These are phyloP conservation scores for Choloepus hoffmanni DNA, from an alignment of 2,113 vertebrate genomes.

Conservation along the genomic window DNA sequence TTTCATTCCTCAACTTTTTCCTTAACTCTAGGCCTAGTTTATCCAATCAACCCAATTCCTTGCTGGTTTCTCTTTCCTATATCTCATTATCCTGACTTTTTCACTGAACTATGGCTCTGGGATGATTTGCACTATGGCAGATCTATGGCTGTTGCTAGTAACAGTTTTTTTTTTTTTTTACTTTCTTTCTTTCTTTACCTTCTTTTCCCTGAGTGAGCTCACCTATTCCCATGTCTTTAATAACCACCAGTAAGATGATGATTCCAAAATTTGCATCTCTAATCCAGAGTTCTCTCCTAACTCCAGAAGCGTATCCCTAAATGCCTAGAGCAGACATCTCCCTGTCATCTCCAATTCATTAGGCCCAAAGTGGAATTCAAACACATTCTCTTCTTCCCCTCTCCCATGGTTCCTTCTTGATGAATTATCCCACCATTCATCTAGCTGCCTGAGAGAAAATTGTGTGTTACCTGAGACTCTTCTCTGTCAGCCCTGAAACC, in stretches of 20 bases:
- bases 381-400: neutral
- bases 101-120: neutral
- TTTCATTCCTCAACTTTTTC: neutral
- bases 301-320: neutral
- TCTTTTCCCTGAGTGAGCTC: neutral
- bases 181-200: neutral
- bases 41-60: neutral
- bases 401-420: neutral
- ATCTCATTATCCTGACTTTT: neutral
- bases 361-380: neutral
- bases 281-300: neutral
- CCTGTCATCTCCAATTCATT: neutral
- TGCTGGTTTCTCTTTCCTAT: neutral
- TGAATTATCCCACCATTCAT: conserved; percentile 5
- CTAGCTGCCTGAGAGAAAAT: neutral
- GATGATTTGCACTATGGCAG: neutral
- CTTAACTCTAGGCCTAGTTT: neutral
- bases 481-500: conserved; percentile 8
- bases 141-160: neutral
- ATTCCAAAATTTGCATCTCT: neutral
- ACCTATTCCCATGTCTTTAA: neutral
- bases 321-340: neutral
- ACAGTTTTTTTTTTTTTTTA: neutral
- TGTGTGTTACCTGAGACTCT: neutral
- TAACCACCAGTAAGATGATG: neutral